Percentiles rank a stretch among this genome's conserved stretches.
These are phyloP conservation scores for Isichthys henryi DNA, from an alignment of 2,113 vertebrate species.

Conservation along the genomic window DNA sequence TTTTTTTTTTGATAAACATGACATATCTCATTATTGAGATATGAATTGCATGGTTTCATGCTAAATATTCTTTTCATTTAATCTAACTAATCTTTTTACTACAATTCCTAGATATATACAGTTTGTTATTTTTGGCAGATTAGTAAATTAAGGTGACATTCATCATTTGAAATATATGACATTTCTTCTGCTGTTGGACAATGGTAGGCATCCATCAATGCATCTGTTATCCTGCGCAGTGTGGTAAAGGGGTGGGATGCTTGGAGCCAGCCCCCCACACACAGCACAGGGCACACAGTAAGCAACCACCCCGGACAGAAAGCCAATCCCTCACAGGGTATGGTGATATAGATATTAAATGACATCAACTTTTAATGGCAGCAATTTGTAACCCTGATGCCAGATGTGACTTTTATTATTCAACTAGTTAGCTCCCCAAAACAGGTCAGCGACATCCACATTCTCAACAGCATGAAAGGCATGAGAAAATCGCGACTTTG, in stretches of 20 bases:
- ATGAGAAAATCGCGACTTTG: background rate
- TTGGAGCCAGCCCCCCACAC: background rate
- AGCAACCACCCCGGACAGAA: background rate
- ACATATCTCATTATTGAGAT: background rate
- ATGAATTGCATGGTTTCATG: background rate
- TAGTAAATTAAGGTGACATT: background rate
- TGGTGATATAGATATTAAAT: background rate
- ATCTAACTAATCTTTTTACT: background rate
- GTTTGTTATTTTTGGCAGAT: background rate
- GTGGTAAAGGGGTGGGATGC: background rate
- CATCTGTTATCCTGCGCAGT: background rate
- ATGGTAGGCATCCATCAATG: background rate
- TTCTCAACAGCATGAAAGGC: background rate
- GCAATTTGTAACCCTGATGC: constrained; percentile 58
- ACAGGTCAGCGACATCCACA: background rate
- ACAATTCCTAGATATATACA: background rate
- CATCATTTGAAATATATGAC: background rate
- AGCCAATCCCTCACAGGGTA: background rate
- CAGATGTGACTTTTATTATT: constrained; percentile 11
- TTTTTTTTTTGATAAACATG: background rate
- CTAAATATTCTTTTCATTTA: background rate
- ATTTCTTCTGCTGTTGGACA: background rate
- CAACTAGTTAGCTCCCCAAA: background rate
- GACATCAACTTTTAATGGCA: background rate
- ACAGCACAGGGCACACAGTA: background rate